Evolutionary conservation across 2,797 vertebrate species (phyloP), one percentile per base, ranked within the genome.

Genomic region (Ceyx erithaca): DNA sequence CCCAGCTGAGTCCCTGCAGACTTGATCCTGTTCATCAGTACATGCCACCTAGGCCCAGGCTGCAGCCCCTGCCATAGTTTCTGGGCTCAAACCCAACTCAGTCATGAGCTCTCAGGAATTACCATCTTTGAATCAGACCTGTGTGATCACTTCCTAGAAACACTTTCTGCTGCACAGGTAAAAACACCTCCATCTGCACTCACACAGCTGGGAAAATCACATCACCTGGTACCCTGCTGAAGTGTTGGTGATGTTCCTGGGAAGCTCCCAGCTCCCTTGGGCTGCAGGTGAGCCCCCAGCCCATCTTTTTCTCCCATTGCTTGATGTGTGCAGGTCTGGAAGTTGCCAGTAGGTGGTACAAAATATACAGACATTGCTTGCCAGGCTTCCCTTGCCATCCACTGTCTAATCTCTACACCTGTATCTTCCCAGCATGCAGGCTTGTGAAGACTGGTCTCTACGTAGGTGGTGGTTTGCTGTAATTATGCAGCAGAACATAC

Each of bases 311-410:
- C 22, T 67, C 14, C 33, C 20, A 1, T 13, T 52, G 41, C 13
- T 37, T 87, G 18, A 20, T 7, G 30, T 37, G 6, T 68, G 87
- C 76, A 80, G 40, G 58, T 76, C 52, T 78, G 12, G 0, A 25
- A 11, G 2, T 41, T 52, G 46, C 91, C 95, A 89, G 93, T 37
- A 96, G 97, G 66, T 92, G 94, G 87, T 63, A 26, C 0, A 68
- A 78, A 78, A 63, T 76, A 21, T n/a, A 19, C 37, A 93, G 55
- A 20, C 58, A n/a, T 55, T 21, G 28, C 31, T 37, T 58, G 28
- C 45, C 63, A 26, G 28, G 35, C 11, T 64, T 79, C 23, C 13
- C 51, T 85, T 70, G 55, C 41, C 43, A 28, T 19, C 7, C 25
- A 0, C 35, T 33, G 40, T 25, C 64, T 33, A 12, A 26, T 40